Percentiles rank a stretch among this genome's conserved stretches.
Evolutionary conservation across 2,888 invertebrate species (phyloP).

Genomic region (Seladonia tumulorum): DNA sequence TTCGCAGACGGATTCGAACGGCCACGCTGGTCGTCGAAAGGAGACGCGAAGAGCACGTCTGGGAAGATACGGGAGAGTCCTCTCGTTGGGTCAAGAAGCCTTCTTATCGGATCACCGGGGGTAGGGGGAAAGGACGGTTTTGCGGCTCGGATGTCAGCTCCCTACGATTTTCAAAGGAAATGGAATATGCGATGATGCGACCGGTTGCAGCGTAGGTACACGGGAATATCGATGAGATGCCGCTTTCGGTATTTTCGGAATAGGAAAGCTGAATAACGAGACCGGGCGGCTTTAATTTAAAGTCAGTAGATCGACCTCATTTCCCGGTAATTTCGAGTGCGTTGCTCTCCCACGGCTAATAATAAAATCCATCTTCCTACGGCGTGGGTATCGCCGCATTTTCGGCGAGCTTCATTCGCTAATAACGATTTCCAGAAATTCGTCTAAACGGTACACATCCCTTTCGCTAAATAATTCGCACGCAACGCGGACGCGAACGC

Average conservation of each 20-base stretch:
- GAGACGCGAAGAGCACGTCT: neutral
- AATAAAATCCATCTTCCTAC: conserved; percentile 16
- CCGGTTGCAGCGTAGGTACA: conserved; percentile 24
- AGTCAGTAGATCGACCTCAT: conserved; percentile 44
- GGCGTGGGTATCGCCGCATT: neutral
- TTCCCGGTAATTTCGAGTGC: conserved; percentile 23
- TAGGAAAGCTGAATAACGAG: conserved; percentile 24
- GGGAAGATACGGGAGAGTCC: conserved; percentile 10
- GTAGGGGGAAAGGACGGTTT: neutral
- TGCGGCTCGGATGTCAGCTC: conserved; percentile 6
- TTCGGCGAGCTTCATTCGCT: neutral
- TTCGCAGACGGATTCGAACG: conserved; percentile 25
- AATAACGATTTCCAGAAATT: neutral
- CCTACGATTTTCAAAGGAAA: conserved; percentile 45
- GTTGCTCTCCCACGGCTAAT: conserved; percentile 23
- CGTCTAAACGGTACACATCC: neutral
- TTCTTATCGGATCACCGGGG: conserved; percentile 29
- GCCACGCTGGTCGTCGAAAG: neutral
- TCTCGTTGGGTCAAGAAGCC: conserved; percentile 12
- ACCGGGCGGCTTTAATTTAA: conserved; percentile 41
- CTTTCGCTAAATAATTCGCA: neutral
- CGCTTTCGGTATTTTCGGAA: conserved; percentile 17
- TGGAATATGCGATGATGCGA: conserved; percentile 55
- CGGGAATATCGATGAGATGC: conserved; percentile 58
- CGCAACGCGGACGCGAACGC: neutral